Evolutionary conservation across 2,888 invertebrate species (phyloP).

Genomic region (Heliconius erato): DNA sequence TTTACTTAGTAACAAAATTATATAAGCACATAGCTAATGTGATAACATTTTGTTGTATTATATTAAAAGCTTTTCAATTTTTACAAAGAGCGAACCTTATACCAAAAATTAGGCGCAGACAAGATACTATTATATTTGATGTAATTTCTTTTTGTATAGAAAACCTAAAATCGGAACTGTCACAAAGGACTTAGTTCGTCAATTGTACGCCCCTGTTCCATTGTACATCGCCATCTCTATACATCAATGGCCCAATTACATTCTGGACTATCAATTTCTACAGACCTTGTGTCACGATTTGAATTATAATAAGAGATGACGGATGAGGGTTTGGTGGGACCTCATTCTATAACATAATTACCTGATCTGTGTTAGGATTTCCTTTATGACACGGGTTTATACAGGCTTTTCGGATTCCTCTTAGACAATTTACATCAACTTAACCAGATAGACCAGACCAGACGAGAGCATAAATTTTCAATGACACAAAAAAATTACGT

Average conservation of each 20-base stretch:
- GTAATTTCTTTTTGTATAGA: constrained; percentile 52
- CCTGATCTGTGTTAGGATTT: constrained; percentile 32
- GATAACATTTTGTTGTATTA: constrained; percentile 15
- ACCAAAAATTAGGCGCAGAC: background rate
- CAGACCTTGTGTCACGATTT: constrained; percentile 40
- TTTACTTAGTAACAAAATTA: background rate
- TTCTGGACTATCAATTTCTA: constrained; percentile 44
- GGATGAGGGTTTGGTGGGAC: constrained; percentile 29
- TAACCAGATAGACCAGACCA: background rate
- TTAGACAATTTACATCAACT: background rate
- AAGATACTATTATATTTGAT: constrained; percentile 24
- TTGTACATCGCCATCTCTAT: constrained; percentile 65
- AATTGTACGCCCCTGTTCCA: constrained; percentile 69
- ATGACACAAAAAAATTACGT: background rate
- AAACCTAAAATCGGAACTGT: constrained; percentile 58
- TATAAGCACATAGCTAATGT: constrained; percentile 25
- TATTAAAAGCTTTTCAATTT: constrained; percentile 6
- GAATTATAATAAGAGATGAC: constrained; percentile 38
- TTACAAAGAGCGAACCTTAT: background rate
- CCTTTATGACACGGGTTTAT: constrained; percentile 25
- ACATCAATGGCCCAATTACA: constrained; percentile 48
- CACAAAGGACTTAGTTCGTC: constrained; percentile 71
- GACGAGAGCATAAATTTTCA: background rate
- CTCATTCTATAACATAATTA: constrained; percentile 31
- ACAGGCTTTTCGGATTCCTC: background rate